Evolutionary conservation across 2,797 vertebrate genomes (phyloP).

Genomic region (Pipistrellus pipistrellus): DNA sequence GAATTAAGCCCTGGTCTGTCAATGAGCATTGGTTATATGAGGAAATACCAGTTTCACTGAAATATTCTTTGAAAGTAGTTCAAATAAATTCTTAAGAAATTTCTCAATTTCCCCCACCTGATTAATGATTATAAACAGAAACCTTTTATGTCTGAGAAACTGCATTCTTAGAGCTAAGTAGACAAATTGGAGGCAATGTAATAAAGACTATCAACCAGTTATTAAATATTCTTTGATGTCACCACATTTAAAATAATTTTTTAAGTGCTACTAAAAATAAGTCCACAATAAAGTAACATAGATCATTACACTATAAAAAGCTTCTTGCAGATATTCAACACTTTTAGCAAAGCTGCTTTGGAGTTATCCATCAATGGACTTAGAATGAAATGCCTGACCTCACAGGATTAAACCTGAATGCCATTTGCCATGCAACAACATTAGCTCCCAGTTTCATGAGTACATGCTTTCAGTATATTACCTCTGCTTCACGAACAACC

Average conservation of each 20-base stretch:
- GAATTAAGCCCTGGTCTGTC: background rate
- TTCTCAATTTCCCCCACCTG: background rate
- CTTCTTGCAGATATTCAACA: background rate
- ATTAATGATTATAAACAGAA: constrained; percentile 22
- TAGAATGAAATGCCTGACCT: background rate
- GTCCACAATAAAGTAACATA: background rate
- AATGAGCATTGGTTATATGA: background rate
- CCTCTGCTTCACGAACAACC: background rate
- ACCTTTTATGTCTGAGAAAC: background rate
- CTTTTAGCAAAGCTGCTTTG: background rate
- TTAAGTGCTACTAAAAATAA: constrained; percentile 24
- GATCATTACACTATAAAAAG: background rate
- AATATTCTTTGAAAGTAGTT: background rate
- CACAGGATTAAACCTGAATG: background rate
- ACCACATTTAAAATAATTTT: constrained; percentile 12
- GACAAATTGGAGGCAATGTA: background rate
- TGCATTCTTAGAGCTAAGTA: constrained; percentile 16
- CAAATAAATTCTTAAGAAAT: background rate
- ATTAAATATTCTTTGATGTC: constrained; percentile 38
- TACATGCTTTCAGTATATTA: background rate
- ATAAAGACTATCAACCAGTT: background rate
- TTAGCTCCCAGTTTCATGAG: constrained; percentile 5
- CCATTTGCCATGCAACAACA: background rate
- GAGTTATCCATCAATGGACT: background rate
- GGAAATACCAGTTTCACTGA: background rate